These are phyloP conservation scores for Sericinus montela DNA, from an alignment of 2,888 invertebrate genomes.

Conservation along the genomic window DNA sequence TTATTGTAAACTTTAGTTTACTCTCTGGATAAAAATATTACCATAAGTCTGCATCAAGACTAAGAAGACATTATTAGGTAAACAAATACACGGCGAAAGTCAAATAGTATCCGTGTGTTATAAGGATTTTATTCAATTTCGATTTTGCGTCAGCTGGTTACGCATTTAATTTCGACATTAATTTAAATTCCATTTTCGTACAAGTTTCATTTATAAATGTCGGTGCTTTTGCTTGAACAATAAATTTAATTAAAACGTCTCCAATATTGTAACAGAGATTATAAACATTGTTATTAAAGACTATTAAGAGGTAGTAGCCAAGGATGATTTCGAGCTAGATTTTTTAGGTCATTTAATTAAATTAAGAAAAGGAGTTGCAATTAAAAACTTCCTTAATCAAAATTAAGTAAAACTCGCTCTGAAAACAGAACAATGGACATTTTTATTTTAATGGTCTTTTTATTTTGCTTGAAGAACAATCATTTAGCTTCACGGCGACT, in stretches of 20 bases:
- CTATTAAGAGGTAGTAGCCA: too few relatives aligned
- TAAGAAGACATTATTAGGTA: too few relatives aligned
- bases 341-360: too few relatives aligned
- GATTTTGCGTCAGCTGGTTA: background rate
- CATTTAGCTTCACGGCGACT: conserved; percentile 68
- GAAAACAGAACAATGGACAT: conserved; percentile 35
- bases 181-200: conserved; percentile 1
- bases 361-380: too few relatives aligned
- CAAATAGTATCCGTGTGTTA: background rate
- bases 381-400: background rate
- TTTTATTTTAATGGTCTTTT: conserved; percentile 72
- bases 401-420: background rate
- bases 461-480: conserved; percentile 69
- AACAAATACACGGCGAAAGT: too few relatives aligned
- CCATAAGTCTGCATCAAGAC: too few relatives aligned
- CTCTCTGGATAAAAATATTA: too few relatives aligned
- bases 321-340: too few relatives aligned
- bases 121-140: background rate
- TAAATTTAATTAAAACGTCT: conserved; percentile 1
- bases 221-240: background rate
- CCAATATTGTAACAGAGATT: too few relatives aligned
- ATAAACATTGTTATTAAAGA: too few relatives aligned
- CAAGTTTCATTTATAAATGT: conserved; percentile 1
- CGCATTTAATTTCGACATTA: background rate
- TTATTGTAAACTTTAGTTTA: too few relatives aligned